Conservation (phyloP, 2,113 vertebrate species). For the Nothoprocta pentlandii region DNA sequence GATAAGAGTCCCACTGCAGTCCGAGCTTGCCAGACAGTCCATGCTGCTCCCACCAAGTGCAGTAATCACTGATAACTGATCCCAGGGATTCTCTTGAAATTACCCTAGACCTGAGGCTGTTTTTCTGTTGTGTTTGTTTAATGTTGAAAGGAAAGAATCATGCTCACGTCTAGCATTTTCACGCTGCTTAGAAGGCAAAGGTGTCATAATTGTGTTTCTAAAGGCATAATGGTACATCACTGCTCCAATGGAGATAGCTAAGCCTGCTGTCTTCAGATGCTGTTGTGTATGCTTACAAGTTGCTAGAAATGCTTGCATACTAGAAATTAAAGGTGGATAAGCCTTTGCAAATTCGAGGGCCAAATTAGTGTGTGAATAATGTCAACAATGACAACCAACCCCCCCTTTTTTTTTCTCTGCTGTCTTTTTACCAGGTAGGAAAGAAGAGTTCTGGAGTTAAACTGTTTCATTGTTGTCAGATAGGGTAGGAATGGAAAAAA, state of each 20-base stretch:
- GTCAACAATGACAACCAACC: background rate
- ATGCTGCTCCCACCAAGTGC: background rate
- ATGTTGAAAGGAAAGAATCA: background rate
- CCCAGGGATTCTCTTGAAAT: background rate
- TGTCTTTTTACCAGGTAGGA: background rate
- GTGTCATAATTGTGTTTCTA: background rate
- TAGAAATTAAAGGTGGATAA: background rate
- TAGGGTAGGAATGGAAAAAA: constrained; percentile 20
- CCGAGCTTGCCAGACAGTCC: background rate
- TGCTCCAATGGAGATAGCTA: background rate
- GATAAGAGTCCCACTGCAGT: background rate
- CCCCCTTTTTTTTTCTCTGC: background rate
- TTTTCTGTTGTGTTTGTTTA: background rate
- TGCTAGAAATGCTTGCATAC: background rate
- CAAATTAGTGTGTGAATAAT: background rate
- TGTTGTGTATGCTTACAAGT: background rate
- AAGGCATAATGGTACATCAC: background rate
- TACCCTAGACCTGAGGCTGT: background rate
- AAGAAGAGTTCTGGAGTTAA: background rate
- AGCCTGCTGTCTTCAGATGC: background rate
- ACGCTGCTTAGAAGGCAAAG: background rate
- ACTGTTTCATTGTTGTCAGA: background rate
- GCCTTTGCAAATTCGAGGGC: background rate
- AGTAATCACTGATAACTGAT: background rate
- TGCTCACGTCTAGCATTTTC: background rate